These are phyloP conservation scores for Falco cherrug DNA, from an alignment of 2,797 vertebrate genomes.

Conservation along the genomic window DNA sequence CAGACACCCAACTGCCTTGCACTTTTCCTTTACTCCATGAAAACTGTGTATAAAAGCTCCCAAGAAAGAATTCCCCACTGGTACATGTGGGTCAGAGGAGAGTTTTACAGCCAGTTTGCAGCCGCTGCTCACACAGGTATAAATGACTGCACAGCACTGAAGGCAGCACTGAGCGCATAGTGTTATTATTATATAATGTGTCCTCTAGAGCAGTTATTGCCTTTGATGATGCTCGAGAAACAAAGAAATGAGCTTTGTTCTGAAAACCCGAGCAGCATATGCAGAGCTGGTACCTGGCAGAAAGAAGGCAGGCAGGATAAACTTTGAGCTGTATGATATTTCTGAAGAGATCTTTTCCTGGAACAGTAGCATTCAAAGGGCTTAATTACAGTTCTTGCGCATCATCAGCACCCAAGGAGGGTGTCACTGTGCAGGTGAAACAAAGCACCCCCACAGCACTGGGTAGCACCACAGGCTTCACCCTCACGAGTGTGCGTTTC, in stretches of 20 bases:
- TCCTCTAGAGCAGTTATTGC: neutral
- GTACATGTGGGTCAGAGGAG: neutral
- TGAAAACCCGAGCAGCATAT: neutral
- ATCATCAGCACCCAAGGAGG: neutral
- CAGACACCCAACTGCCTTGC: neutral
- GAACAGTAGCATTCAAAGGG: neutral
- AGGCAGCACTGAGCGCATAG: neutral
- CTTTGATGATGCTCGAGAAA: constrained; percentile 28
- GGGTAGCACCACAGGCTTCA: neutral
- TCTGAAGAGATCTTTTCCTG: neutral
- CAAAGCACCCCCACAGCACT: neutral
- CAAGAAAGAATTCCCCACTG: neutral
- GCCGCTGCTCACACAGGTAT: neutral
- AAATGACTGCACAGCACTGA: neutral
- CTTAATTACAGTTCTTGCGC: neutral
- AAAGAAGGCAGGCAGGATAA: neutral
- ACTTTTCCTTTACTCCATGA: neutral
- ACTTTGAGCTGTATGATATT: neutral
- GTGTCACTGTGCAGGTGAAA: neutral
- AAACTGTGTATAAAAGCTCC: neutral
- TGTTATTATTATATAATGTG: neutral
- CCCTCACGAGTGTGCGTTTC: neutral
- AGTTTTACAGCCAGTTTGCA: constrained; percentile 27
- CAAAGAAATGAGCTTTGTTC: neutral
- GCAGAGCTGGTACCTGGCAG: neutral